Conservation (phyloP, 2,888 invertebrate species). For the Heteropelma amictum region DNA sequence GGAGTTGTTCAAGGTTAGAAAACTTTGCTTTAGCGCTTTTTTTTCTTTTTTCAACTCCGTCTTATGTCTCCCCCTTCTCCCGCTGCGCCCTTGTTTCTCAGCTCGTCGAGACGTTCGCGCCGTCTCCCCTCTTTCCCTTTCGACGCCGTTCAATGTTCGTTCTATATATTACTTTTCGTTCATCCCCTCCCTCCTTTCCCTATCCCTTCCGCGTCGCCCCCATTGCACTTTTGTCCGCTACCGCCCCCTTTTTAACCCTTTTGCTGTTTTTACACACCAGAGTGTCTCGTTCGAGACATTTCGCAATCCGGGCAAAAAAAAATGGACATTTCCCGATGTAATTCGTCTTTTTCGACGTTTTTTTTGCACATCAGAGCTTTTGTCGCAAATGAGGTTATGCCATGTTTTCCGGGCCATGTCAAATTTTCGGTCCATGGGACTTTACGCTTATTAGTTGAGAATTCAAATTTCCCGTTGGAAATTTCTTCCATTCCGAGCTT, state of each 20-base stretch:
- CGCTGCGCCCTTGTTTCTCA: slow-evolving; percentile 27
- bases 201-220: slow-evolving; percentile 29
- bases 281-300: background rate
- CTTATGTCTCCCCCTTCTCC: slow-evolving; percentile 17
- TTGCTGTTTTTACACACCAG: slow-evolving; percentile 2
- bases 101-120: slow-evolving; percentile 38
- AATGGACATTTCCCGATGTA: slow-evolving; percentile 11
- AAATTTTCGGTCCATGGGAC: too few relatives aligned
- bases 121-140: slow-evolving; percentile 32
- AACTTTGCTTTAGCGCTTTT: slow-evolving; percentile 56
- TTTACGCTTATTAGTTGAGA: too few relatives aligned
- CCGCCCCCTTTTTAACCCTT: slow-evolving; percentile 24
- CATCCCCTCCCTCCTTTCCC: slow-evolving; percentile 9
- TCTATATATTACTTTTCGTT: slow-evolving; percentile 14
- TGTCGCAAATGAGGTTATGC: too few relatives aligned
- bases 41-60: slow-evolving; percentile 16
- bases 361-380: too few relatives aligned
- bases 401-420: too few relatives aligned
- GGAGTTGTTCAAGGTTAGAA: slow-evolving; percentile 89
- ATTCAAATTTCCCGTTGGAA: too few relatives aligned
- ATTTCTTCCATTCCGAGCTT: too few relatives aligned
- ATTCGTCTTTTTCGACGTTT: slow-evolving; percentile 10
- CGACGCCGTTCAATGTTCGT: slow-evolving; percentile 27
- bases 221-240: slow-evolving; percentile 32
- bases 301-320: slow-evolving; percentile 23